A percentile compares a stretch with the other conserved stretches of the same genome.
These are phyloP conservation scores for Piscicola geometra DNA, from an alignment of 2,888 invertebrate species.

Conservation along the genomic window DNA sequence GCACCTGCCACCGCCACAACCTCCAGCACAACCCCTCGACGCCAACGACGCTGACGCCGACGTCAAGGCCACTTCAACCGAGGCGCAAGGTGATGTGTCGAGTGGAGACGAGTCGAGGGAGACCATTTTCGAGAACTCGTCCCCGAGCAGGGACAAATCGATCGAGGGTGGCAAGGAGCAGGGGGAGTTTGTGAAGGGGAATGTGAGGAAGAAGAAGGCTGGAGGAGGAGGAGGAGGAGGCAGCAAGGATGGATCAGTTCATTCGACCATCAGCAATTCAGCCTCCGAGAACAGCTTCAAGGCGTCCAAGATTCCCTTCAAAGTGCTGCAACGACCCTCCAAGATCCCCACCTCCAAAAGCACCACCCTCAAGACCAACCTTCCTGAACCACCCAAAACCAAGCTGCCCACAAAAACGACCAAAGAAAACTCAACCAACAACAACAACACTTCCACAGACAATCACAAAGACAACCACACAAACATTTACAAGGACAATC, in stretches of 20 bases:
- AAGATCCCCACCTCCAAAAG: constrained; percentile 15
- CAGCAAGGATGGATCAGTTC: not conserved
- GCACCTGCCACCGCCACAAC: not conserved
- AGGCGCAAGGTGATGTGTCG: not conserved
- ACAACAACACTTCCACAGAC: too few relatives aligned
- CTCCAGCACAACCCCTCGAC: constrained; percentile 4
- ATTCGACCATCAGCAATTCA: not conserved
- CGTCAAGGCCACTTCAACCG: not conserved
- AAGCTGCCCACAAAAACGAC: not conserved
- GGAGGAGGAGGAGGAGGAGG: not conserved
- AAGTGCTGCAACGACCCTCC: not conserved
- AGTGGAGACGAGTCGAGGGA: constrained; percentile 12
- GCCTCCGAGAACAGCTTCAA: not conserved
- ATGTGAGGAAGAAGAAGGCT: too few relatives aligned
- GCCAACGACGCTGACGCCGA: not conserved
- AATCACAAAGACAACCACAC: too few relatives aligned
- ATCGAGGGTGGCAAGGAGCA: too few relatives aligned
- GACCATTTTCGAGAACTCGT: not conserved
- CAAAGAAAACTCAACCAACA: too few relatives aligned
- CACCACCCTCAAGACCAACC: not conserved
- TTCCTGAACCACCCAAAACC: not conserved
- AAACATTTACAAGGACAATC: too few relatives aligned
- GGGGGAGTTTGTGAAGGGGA: too few relatives aligned
- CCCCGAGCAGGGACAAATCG: too few relatives aligned
- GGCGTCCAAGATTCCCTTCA: not conserved